Conservation (phyloP, 2,113 vertebrate species). For the Xenotilapia caudafasciata region DNA sequence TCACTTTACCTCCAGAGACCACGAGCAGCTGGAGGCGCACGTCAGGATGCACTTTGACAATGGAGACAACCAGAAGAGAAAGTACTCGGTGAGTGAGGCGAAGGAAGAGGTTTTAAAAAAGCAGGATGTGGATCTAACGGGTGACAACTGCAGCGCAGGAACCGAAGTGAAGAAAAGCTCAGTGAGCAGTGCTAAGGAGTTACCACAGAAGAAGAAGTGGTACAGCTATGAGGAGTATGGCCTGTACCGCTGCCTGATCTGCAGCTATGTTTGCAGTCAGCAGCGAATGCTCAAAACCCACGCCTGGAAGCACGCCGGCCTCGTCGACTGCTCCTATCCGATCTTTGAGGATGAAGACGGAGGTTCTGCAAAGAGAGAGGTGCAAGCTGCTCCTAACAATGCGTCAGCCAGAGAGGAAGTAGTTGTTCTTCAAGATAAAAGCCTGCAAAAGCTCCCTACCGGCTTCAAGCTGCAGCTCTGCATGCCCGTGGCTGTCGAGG, state of each 20-base stretch:
- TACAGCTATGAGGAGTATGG: conserved; percentile 90
- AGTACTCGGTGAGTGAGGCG: background rate
- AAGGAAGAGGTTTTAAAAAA: background rate
- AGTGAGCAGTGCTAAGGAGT: conserved; percentile 10
- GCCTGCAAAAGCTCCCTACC: conserved; percentile 56
- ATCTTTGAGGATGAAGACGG: conserved; percentile 89
- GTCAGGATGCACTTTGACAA: conserved; percentile 77
- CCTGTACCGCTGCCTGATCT: conserved; percentile 92
- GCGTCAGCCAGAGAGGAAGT: conserved; percentile 65
- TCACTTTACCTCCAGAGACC: conserved; percentile 80
- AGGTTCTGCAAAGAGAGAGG: conserved; percentile 48
- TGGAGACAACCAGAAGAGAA: background rate
- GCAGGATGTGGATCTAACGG: background rate
- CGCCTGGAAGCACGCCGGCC: conserved; percentile 93
- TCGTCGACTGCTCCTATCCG: conserved; percentile 94
- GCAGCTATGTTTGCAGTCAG: conserved; percentile 95
- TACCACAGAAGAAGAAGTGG: conserved; percentile 79
- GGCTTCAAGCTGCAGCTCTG: conserved; percentile 80
- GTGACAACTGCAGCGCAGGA: background rate
- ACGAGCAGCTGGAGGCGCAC: conserved; percentile 86
- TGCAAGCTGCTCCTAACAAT: background rate
- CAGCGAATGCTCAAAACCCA: conserved; percentile 97
- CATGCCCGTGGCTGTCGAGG: conserved; percentile 53
- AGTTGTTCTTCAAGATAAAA: conserved; percentile 69
- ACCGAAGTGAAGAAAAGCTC: background rate